Evolutionary conservation across 2,888 invertebrate genomes (phyloP), one percentile per base, ranked within the genome.

Genomic region (Acrocera orbiculus): DNA sequence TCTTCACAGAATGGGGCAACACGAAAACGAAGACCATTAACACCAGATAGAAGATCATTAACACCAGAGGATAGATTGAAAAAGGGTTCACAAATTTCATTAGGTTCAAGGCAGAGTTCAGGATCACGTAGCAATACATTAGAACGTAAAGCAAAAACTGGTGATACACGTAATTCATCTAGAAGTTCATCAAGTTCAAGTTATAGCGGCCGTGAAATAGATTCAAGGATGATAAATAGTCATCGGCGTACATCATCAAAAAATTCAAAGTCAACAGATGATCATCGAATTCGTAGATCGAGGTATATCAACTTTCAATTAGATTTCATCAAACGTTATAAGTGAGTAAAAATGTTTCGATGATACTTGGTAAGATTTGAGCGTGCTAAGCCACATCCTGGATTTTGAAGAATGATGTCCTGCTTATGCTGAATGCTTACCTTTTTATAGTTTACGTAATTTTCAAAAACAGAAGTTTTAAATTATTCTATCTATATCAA

Each of bases 141-240:
- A 6, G 60, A 61, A 41, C 50, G 56, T 4, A 53, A 57, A 14
- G 53, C 53, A 31, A 49, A 55, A 13, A 52, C 54, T 19, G 58
- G 59, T 9, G 56, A 56, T 32, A 46, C 50, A 17, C 41, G 47
- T 9, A 56, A 50, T 43, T 53, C 57, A 27, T 58, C 60, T 8
- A 47, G 60, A 15, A 60, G 60, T 35, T 60, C 60, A 5, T 61
- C 60, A 1, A 61, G 59, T 34, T 59, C 59, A 2, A 60, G 60
- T 25, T 60, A 59, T 34, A 59, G 58, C 33, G 60, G 57, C n/a
- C 49, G 54, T 0, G 56, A 54, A 2, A 38, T 46, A 30, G 44
- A 44, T n/a, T 38, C 37, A n/a, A 10, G 35, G 4, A 22, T 40
- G 1, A 16, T 39, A 3, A 24, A 32, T 8, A 27, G 38, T 11